These are phyloP conservation scores for Prunella fulvescens DNA, from an alignment of 2,113 vertebrate genomes.

Conservation along the genomic window DNA sequence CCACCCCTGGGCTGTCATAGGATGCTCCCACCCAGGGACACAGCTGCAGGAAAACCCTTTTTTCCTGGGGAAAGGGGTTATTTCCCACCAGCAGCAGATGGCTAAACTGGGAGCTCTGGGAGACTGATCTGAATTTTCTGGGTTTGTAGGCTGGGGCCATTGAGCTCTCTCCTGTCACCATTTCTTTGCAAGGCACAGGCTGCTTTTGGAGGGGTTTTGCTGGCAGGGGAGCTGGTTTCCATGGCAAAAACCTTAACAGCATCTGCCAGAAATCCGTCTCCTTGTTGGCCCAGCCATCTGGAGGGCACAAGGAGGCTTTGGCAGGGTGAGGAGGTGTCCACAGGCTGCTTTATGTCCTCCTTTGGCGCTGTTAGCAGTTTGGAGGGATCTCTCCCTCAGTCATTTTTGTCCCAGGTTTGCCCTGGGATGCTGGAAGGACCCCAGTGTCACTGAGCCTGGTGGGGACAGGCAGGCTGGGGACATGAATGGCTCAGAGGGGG, in stretches of 20 bases:
- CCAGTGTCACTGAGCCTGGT: not conserved
- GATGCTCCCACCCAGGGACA: not conserved
- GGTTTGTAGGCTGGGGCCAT: not conserved
- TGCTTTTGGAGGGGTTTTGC: not conserved
- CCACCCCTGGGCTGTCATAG: not conserved
- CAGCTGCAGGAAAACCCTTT: not conserved
- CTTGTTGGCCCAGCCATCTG: not conserved
- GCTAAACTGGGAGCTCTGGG: fast-evolving
- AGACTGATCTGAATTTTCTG: not conserved
- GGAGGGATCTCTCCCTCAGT: fast-evolving
- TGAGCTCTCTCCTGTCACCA: not conserved
- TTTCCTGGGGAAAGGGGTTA: not conserved
- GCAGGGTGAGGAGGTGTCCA: not conserved
- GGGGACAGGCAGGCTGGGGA: not conserved
- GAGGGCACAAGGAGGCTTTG: not conserved
- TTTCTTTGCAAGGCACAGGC: not conserved
- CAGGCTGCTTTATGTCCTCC: not conserved
- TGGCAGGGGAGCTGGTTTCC: constrained; percentile 6
- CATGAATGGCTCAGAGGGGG: fast-evolving
- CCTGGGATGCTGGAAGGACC: not conserved
- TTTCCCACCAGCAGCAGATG: not conserved
- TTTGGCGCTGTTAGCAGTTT: fast-evolving
- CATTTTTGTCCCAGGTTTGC: not conserved
- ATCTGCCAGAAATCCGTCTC: constrained; percentile 14
- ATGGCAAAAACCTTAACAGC: constrained; percentile 14